phyloP scores from a whole-genome alignment of 1,140 invertebrate species.

The Nixonia krombeini region DNA sequence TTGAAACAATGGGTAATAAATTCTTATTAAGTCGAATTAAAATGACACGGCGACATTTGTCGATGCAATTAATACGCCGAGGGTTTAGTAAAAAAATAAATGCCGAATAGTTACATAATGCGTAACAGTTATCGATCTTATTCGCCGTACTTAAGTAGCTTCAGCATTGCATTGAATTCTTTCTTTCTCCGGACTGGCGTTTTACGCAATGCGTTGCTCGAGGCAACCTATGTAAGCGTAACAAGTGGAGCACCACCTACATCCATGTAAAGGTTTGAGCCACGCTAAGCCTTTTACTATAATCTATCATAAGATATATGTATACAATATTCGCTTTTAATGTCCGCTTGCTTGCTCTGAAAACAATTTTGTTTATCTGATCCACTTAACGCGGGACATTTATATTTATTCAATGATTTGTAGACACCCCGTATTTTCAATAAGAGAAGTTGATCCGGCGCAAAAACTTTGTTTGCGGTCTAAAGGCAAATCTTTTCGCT shows the following conservation, averaged over 20 bases:
- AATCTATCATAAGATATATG: conserved; percentile 20
- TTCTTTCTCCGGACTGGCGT: conserved; percentile 34
- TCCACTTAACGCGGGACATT: too few relatives aligned
- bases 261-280: conserved; percentile 22
- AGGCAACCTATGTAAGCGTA: conserved; percentile 39
- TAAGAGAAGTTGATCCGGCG: too few relatives aligned
- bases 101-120: conserved; percentile 17
- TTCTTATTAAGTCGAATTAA: too few relatives aligned
- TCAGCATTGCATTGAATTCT: conserved; percentile 32
- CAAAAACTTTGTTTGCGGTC: too few relatives aligned
- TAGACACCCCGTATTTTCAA: too few relatives aligned
- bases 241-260: conserved; percentile 48
- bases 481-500: too few relatives aligned
- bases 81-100: conserved; percentile 14
- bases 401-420: too few relatives aligned
- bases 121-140: conserved; percentile 27
- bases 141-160: conserved; percentile 18
- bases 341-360: conserved; percentile 16
- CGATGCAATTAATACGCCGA: neutral
- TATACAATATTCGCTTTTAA: too few relatives aligned
- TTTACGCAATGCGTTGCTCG: conserved; percentile 37
- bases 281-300: conserved; percentile 31
- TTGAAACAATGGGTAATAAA: too few relatives aligned
- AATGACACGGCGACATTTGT: too few relatives aligned
- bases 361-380: too few relatives aligned